phyloP scores from a whole-genome alignment of 92 coral and sea anemone species.

The Anthopleura xanthogrammica region DNA sequence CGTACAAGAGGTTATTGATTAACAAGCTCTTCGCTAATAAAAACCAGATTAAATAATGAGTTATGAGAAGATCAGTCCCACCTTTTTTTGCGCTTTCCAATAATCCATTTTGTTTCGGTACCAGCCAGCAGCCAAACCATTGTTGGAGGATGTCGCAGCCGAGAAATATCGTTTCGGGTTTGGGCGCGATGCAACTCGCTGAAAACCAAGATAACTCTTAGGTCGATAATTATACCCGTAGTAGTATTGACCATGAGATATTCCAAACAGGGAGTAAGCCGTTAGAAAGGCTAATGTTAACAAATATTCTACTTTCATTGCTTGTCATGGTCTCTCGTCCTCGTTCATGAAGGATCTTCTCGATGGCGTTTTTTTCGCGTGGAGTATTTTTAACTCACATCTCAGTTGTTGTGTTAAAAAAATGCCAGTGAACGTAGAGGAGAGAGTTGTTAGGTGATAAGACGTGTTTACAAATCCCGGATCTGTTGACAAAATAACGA shows the following conservation, averaged over 20 bases:
- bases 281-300: constrained; percentile 6
- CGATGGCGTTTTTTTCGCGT: background rate
- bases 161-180: constrained; percentile 17
- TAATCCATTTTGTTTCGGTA: constrained; percentile 20
- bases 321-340: constrained; percentile 50
- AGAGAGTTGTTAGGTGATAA: constrained; percentile 14
- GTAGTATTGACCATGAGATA: constrained; percentile 30
- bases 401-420: constrained; percentile 34
- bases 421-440: constrained; percentile 9
- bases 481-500: constrained; percentile 23
- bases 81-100: constrained; percentile 21
- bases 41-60: background rate
- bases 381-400: constrained; percentile 31
- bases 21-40: background rate
- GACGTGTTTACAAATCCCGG: constrained; percentile 10
- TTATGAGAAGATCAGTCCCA: background rate
- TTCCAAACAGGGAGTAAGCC: constrained; percentile 1
- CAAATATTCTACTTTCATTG: constrained; percentile 32
- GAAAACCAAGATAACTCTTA: background rate
- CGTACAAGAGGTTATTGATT: background rate
- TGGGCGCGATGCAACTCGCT: background rate
- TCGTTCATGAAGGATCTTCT: background rate
- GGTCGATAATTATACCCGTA: constrained; percentile 1
- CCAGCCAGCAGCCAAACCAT: constrained; percentile 31
- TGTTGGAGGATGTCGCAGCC: background rate